These are phyloP conservation scores for Meganola albula DNA, from an alignment of 2,888 invertebrate species.

Conservation along the genomic window DNA sequence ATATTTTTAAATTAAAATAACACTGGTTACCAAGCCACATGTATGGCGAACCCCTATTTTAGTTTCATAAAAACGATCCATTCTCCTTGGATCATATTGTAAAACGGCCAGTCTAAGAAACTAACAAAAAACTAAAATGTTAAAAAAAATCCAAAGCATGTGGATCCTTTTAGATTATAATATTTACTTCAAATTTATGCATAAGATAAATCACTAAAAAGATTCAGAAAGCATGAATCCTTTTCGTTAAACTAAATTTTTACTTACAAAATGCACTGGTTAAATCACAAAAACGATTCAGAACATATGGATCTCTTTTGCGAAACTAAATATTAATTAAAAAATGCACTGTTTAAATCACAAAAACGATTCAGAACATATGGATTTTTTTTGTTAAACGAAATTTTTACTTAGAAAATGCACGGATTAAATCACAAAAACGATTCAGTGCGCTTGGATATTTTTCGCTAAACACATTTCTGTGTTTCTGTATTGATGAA, in stretches of 20 bases:
- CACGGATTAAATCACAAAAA: too few relatives aligned
- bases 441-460: constrained; percentile 1
- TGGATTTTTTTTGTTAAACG: too few relatives aligned
- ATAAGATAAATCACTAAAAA: constrained; percentile 1
- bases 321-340: neutral
- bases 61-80: constrained; percentile 7
- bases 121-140: constrained; percentile 4
- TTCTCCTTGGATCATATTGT: constrained; percentile 7
- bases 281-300: too few relatives aligned
- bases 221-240: constrained; percentile 1
- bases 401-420: too few relatives aligned
- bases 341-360: constrained; percentile 1
- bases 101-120: constrained; percentile 6
- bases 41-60: constrained; percentile 5
- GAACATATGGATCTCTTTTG: constrained; percentile 1
- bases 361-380: too few relatives aligned
- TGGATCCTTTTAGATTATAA: constrained; percentile 1
- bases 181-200: constrained; percentile 3
- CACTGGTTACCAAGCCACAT: constrained; percentile 6
- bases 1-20: too few relatives aligned
- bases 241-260: constrained; percentile 2
- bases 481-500: constrained; percentile 4
- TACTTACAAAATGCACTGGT: too few relatives aligned
- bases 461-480: constrained; percentile 1
- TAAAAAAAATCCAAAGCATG: constrained; percentile 1